These are phyloP conservation scores for Periophthalmus magnuspinnatus DNA, from an alignment of 2,797 vertebrate species.

Conservation along the genomic window DNA sequence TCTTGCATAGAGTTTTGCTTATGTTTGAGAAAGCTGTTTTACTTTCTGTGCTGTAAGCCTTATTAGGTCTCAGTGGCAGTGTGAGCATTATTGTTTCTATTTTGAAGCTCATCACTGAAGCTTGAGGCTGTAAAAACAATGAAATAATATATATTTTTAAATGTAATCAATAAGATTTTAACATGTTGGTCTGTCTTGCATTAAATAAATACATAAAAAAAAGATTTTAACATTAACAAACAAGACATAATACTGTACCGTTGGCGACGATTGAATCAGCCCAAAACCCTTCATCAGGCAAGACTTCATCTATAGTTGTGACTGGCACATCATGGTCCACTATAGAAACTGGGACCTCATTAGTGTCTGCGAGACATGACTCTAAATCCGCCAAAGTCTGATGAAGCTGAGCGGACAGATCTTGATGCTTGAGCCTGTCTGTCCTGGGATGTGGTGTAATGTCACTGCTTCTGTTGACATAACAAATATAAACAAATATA, in stretches of 20 bases:
- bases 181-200: no score
- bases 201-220: no score
- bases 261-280: slow-evolving; percentile 49
- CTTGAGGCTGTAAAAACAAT: slow-evolving; percentile 35
- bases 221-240: background rate
- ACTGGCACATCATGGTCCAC: slow-evolving; percentile 84
- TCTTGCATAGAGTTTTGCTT: slow-evolving; percentile 27
- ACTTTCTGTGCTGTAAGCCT: slow-evolving; percentile 28
- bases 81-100: slow-evolving; percentile 83
- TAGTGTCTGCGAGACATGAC: slow-evolving; percentile 64
- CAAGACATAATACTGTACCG: slow-evolving; percentile 24
- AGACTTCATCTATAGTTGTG: slow-evolving; percentile 87
- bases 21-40: slow-evolving; percentile 30
- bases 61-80: slow-evolving; percentile 51
- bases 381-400: slow-evolving; percentile 80
- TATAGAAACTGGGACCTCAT: slow-evolving; percentile 56
- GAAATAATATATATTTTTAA: background rate
- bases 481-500: slow-evolving; percentile 8
- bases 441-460: slow-evolving; percentile 40
- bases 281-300: slow-evolving; percentile 64
- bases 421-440: slow-evolving; percentile 50
- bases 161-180: background rate
- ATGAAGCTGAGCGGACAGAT: slow-evolving; percentile 70
- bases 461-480: slow-evolving; percentile 52
- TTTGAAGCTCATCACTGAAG: slow-evolving; percentile 59